Conservation (phyloP, 2,113 vertebrate species). For the Osmerus mordax region DNA sequence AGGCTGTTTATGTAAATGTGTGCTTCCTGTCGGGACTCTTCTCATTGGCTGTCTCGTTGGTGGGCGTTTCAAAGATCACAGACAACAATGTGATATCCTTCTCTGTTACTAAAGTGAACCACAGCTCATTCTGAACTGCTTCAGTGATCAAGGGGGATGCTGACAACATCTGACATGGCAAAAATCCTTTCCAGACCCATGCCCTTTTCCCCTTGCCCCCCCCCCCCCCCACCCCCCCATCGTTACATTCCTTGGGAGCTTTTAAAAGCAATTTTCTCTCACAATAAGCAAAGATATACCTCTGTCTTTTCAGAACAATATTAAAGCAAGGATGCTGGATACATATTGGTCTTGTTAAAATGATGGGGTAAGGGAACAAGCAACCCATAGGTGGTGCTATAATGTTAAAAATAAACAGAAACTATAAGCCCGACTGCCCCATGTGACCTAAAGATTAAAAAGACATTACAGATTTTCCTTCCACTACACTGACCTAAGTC, state of each 20-base stretch:
- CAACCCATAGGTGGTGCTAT: not conserved
- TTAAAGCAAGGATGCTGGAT: not conserved
- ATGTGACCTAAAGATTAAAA: too few relatives aligned
- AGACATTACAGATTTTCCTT: too few relatives aligned
- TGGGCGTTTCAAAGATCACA: too few relatives aligned
- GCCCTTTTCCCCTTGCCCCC: too few relatives aligned
- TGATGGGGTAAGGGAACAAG: not conserved
- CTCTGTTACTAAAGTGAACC: not conserved
- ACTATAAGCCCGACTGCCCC: too few relatives aligned
- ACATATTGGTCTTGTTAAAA: not conserved
- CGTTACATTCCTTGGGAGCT: not conserved
- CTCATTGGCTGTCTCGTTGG: too few relatives aligned
- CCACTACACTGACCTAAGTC: too few relatives aligned
- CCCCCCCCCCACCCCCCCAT: not conserved
- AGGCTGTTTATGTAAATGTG: not conserved
- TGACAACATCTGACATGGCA: conserved; percentile 2
- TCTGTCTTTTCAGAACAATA: not conserved
- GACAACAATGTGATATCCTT: not conserved
- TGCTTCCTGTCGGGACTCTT: not conserved
- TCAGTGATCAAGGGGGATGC: conserved; percentile 7
- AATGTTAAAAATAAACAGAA: too few relatives aligned
- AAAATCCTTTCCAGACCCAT: not conserved
- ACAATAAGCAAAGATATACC: not conserved
- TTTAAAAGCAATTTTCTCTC: not conserved
- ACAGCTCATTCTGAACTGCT: not conserved